These are phyloP conservation scores for Sanderia malayensis DNA, from an alignment of 30 jellyfish, hydroid and myxozoan species.

Conservation along the genomic window DNA sequence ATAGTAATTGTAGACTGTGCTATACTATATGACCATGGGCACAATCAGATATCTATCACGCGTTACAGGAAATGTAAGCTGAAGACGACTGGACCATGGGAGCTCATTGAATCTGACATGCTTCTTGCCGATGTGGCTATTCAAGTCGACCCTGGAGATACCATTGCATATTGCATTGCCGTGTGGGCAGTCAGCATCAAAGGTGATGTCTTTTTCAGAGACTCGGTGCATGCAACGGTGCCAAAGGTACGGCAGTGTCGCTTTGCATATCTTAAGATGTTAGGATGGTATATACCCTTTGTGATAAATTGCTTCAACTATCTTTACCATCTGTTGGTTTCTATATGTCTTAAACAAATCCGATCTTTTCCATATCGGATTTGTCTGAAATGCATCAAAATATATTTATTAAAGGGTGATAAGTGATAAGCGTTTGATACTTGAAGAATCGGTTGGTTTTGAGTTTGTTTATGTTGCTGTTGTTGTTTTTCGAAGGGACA, in stretches of 20 bases:
- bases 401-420: background rate
- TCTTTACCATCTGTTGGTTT: too few species aligned
- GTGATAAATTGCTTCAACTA: too few species aligned
- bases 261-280: too few species aligned
- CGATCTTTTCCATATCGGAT: too few species aligned
- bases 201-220: constrained; percentile 82
- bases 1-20: too few species aligned
- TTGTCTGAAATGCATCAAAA: too few species aligned
- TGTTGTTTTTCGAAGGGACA: constrained; percentile 43
- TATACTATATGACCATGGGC: too few species aligned
- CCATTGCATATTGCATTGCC: constrained; percentile 58
- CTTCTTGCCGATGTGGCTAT: constrained; percentile 63
- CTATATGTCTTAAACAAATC: too few species aligned
- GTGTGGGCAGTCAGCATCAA: constrained; percentile 96
- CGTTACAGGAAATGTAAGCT: constrained; percentile 55
- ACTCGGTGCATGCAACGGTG: constrained; percentile 34
- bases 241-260: constrained; percentile 92
- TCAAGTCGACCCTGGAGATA: constrained; percentile 54
- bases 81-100: constrained; percentile 93
- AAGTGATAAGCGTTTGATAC: too few species aligned
- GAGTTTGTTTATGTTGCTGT: background rate
- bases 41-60: too few species aligned
- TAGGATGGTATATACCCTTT: too few species aligned
- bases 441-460: too few species aligned
- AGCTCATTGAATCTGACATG: constrained; percentile 76